Base-by-base conservation (phyloP, 1,140 invertebrate genomes). In the Trichoplusia ni region DNA sequence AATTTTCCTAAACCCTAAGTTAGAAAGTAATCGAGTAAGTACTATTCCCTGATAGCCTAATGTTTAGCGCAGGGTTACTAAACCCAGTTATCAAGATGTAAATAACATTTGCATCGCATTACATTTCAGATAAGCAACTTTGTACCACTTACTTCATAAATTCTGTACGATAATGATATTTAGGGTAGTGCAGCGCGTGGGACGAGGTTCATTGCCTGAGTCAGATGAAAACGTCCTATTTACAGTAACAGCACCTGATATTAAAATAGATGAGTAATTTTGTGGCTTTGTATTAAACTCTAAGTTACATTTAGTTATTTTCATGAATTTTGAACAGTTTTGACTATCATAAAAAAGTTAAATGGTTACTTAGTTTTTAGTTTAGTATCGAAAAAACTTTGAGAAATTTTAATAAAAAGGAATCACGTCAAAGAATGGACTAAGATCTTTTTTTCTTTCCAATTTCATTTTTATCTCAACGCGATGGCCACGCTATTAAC, bases 101-200 rank as follows among this genome's bases (percentile, higher is more conserved):
- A 56, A 59, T 33, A 44, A 59, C 40, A 38, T 46, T 59, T 46
- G 56, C 56, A 59, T 59, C 9, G 14, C 29, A 46, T 60, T 60
- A 60, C 58, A 8, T 19, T 6, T 29, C 9, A 27, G 38, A 44
- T 59, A 44, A 59, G 38, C 25, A 59, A 59, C 56, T 59, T 18
- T 59, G 38, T 46, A 16, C 9, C 21, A 59, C 56, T 42, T 44
- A 59, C 38, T 46, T 18, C 16, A 33, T 42, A 42, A 59, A 59
- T 21, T 46, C 18, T 9, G n/a, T 7, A 14, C 8, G 13, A 35
- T 60, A 60, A 33, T 23, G 42, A 60, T 23, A 60, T 47, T 60
- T 31, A 59, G 40, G 42, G 27, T 23, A 54, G 21, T 23, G 7
- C 19, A 9, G 1, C 18, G 58, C 58, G 58, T 60, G 42, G 58